Base-by-base conservation (phyloP, 2,888 invertebrate genomes). In the Chymomyza amoena region DNA sequence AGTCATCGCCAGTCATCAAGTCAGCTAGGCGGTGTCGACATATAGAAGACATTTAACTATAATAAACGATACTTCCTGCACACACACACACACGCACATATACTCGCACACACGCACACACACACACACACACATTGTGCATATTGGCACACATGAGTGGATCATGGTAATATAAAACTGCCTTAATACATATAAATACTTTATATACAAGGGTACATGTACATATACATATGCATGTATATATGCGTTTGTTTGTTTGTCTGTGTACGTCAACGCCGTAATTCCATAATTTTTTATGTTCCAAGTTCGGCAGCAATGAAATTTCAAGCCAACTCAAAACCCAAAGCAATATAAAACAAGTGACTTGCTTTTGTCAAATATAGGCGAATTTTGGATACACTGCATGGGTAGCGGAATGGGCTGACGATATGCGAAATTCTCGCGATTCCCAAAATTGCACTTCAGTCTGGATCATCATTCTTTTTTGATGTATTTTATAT, bases 11-110 rank as follows among this genome's bases (percentile, higher is more conserved):
- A 25, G 73, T 20, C 68, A 70, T 63, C 64, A 39, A 32, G 65
- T 65, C 57, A 76, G 71, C 73, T 75, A 80, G 80, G 67, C 82
- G 77, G 80, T 32, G 65, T 52, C 71, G 78, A 71, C 73, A 76
- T 70, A 79, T 81, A 73, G 71, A 80, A 69, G 80, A 84, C 84
- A 76, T 84, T 81, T 84, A 81, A 81, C 84, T 84, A 82, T 81
- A 77, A 81, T 84, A 84, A 81, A 81, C 82, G 77, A 81, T 81
- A 81, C 72, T 78, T 81, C 81, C 84, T 70, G 77, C 73, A 57
- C 57, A 25, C 57, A 25, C 15, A 9, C 60, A 60, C 60, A 60
- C 60, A 60, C 60, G 28, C 60, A 36, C 59, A 60, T 15, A 32
- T 36, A 79, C 51, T 72, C 70, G 71, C 73, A 73, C 71, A 77